Evolutionary conservation across 2,797 vertebrate genomes (phyloP).

Genomic region (Catostomus latipinnis): DNA sequence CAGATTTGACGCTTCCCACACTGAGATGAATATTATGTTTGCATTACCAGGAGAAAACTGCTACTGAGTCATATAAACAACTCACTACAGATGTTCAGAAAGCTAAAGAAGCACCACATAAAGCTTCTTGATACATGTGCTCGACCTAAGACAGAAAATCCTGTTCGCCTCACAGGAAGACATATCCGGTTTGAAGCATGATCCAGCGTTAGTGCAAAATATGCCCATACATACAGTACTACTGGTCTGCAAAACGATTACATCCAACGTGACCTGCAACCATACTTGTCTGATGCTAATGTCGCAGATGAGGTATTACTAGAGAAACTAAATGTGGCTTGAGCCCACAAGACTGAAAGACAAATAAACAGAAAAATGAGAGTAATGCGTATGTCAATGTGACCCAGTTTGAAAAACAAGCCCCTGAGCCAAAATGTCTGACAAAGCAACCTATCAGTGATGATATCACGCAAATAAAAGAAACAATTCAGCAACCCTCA

Average conservation of each 20-base stretch:
- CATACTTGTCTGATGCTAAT: background rate
- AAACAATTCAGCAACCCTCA: conserved; percentile 2
- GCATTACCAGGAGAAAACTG: conserved; percentile 2
- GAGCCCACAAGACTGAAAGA: background rate
- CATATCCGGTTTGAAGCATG: background rate
- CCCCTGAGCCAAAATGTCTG: background rate
- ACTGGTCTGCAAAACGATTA: no score
- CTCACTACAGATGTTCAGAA: background rate
- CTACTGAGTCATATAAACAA: background rate
- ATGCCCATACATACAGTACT: conserved; percentile 17
- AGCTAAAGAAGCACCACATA: background rate
- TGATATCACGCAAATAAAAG: conserved; percentile 24
- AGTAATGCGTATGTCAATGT: background rate
- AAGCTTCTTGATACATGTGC: background rate
- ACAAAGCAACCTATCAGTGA: conserved; percentile 21
- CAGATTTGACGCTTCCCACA: no score
- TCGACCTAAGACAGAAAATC: background rate
- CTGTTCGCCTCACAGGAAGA: no score
- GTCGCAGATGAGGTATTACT: conserved; percentile 2
- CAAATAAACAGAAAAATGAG: background rate
- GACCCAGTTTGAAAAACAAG: background rate
- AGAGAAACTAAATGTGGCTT: conserved; percentile 3
- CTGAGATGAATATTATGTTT: background rate
- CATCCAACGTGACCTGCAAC: conserved; percentile 19
- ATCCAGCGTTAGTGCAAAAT: conserved; percentile 36